These are phyloP conservation scores for Saguinus midas DNA, from an alignment of 2,113 vertebrate genomes.

Conservation along the genomic window DNA sequence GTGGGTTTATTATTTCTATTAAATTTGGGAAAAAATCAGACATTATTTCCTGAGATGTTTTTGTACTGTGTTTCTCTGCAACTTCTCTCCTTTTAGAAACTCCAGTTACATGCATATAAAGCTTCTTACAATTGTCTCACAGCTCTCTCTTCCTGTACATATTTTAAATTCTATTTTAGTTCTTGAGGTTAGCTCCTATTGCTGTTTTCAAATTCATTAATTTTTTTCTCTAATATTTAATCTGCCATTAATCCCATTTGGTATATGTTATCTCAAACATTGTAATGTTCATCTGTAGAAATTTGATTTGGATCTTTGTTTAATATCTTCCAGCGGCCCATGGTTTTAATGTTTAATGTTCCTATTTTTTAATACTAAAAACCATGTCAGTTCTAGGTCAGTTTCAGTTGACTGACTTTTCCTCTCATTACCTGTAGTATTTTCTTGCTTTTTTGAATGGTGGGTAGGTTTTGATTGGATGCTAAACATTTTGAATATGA, in stretches of 20 bases:
- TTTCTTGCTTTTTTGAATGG: not conserved
- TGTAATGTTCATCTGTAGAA: not conserved
- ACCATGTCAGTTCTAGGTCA: not conserved
- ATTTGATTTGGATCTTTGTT: not conserved
- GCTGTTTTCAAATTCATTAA: not conserved
- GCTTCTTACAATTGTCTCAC: not conserved
- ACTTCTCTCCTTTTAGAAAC: not conserved
- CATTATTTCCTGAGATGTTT: not conserved
- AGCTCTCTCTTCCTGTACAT: not conserved
- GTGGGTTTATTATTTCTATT: not conserved
- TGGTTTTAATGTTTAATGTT: not conserved
- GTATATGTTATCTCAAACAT: not conserved
- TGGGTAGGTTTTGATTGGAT: not conserved
- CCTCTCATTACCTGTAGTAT: not conserved
- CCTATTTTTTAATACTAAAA: not conserved
- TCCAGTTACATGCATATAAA: not conserved
- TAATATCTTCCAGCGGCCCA: not conserved
- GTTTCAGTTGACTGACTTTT: not conserved
- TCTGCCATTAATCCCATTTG: not conserved
- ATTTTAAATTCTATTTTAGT: not conserved
- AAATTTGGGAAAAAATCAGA: not conserved
- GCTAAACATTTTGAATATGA: not conserved
- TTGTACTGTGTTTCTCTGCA: not conserved
- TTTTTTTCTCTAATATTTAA: not conserved
- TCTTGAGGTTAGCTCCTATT: not conserved